phyloP scores from a whole-genome alignment of 2,888 invertebrate genomes.

The Colostygia pectinataria region DNA sequence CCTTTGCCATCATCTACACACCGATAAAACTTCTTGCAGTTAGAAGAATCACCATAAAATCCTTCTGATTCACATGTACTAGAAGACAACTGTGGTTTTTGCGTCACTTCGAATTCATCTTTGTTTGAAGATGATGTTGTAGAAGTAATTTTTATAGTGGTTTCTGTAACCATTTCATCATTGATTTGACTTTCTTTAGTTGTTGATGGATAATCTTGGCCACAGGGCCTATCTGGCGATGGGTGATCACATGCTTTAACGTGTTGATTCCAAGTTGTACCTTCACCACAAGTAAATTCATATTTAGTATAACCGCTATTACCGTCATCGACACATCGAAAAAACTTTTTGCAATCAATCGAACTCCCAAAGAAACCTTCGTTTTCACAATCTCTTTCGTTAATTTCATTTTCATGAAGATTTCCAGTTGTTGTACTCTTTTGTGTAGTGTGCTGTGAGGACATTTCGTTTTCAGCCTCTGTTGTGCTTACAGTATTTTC shows the following conservation, averaged over 20 bases:
- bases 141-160: slow-evolving; percentile 10
- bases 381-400: slow-evolving; percentile 18
- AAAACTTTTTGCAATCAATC: slow-evolving; percentile 86
- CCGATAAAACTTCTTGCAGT: slow-evolving; percentile 89
- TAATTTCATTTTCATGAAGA: slow-evolving; percentile 14
- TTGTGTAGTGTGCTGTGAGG: slow-evolving; percentile 21
- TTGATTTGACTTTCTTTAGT: slow-evolving; percentile 20
- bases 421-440: slow-evolving; percentile 18
- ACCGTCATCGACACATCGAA: slow-evolving; percentile 84
- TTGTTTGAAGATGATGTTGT: slow-evolving; percentile 10
- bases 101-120: slow-evolving; percentile 16
- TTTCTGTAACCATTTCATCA: slow-evolving; percentile 26
- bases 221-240: slow-evolving; percentile 20
- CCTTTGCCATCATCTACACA: slow-evolving; percentile 85
- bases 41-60: slow-evolving; percentile 85
- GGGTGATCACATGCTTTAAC: slow-evolving; percentile 80
- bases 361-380: slow-evolving; percentile 82
- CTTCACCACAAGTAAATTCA: slow-evolving; percentile 82
- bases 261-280: slow-evolving; percentile 83
- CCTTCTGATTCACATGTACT: slow-evolving; percentile 83
- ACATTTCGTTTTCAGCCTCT: slow-evolving; percentile 13
- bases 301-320: slow-evolving; percentile 73
- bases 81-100: slow-evolving; percentile 32
- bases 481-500: slow-evolving; percentile 33
- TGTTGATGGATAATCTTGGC: slow-evolving; percentile 14